These are phyloP conservation scores for Meriones unguiculatus DNA, from an alignment of 2,113 vertebrate genomes.

Conservation along the genomic window DNA sequence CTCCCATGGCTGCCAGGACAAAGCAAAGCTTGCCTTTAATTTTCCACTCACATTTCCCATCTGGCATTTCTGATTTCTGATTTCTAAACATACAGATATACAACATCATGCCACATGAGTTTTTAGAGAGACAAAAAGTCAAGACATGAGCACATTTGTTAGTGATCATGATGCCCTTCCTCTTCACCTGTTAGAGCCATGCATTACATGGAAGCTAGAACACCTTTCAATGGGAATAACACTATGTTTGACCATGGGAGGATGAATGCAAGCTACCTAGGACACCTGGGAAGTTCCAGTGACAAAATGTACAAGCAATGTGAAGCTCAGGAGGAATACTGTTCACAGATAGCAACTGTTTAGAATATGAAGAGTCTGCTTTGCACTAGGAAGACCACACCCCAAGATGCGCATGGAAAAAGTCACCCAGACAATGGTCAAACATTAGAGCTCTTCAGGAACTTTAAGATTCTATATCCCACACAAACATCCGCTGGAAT, in stretches of 20 bases:
- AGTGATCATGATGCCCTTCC: not conserved
- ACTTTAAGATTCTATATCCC: not conserved
- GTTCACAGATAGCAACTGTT: not conserved
- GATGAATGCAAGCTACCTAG: too few species aligned
- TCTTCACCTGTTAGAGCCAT: not conserved
- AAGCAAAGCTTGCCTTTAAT: slow-evolving; percentile 42
- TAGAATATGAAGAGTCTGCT: not conserved
- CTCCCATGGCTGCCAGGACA: slow-evolving; percentile 38
- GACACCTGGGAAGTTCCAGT: not conserved
- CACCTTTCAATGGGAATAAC: not conserved
- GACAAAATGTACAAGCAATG: not conserved
- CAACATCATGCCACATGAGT: not conserved
- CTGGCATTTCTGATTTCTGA: slow-evolving; percentile 39
- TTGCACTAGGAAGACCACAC: not conserved
- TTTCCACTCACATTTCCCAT: not conserved
- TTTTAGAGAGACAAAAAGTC: slow-evolving; percentile 31
- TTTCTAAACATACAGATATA: slow-evolving; percentile 36
- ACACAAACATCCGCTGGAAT: not conserved
- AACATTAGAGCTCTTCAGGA: not conserved
- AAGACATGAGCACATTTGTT: not conserved
- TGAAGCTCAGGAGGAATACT: not conserved
- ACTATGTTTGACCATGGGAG: not conserved
- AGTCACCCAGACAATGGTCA: not conserved
- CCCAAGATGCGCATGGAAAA: not conserved
- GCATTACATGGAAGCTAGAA: not conserved